Percentiles rank a stretch among this genome's conserved stretches.
Evolutionary conservation across 1,140 invertebrate genomes (phyloP).

Genomic region (Caenorhabditis brenneri): DNA sequence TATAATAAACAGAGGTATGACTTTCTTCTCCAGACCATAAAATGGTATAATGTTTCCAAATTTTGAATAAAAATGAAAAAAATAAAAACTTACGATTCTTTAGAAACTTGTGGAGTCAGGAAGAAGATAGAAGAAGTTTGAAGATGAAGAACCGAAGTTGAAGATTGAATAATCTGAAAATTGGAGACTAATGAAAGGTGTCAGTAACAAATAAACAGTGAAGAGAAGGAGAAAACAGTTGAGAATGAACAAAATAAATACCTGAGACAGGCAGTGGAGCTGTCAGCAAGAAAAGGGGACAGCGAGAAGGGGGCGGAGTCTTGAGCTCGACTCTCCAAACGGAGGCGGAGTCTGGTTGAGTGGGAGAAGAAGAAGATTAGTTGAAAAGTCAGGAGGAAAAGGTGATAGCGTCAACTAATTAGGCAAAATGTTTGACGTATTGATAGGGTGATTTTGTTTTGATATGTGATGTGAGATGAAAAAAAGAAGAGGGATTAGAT

Average conservation of each 20-base stretch:
- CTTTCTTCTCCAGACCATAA: slow-evolving; percentile 20
- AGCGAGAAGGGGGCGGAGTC: no score
- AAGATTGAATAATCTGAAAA: not conserved
- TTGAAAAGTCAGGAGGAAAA: slow-evolving; percentile 24
- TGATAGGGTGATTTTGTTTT: not conserved
- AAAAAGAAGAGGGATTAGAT: slow-evolving; percentile 24
- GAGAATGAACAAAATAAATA: not conserved
- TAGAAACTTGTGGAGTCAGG: no score
- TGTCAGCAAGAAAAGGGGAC: not conserved
- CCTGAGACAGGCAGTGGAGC: slow-evolving; percentile 1
- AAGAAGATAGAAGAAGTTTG: no score
- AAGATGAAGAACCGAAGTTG: not conserved
- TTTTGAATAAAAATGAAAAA: not conserved
- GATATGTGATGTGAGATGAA: slow-evolving; percentile 1
- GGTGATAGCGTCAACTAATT: slow-evolving; percentile 32
- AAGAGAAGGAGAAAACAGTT: not conserved
- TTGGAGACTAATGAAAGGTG: no score
- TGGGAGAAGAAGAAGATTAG: not conserved
- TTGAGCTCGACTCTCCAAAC: not conserved
- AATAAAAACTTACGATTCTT: not conserved
- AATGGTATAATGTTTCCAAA: not conserved
- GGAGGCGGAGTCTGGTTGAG: not conserved
- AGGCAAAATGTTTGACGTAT: not conserved
- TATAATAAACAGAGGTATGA: slow-evolving; percentile 42
- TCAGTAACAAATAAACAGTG: not conserved